Evolutionary conservation across 1,140 invertebrate genomes (phyloP).

Genomic region (Littorina saxatilis): DNA sequence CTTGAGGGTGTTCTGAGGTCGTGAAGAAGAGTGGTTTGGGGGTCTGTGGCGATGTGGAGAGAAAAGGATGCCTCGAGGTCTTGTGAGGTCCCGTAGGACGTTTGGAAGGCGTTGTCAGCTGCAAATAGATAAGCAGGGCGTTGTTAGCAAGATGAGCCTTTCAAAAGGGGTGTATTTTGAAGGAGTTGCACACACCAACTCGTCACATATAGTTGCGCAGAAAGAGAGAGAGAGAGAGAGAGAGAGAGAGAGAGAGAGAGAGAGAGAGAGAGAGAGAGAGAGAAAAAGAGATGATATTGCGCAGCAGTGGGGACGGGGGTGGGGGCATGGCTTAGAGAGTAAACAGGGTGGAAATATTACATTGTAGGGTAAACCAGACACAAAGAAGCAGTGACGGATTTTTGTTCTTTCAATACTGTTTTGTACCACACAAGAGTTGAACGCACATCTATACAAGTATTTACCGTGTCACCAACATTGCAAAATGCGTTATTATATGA

Average conservation of each 20-base stretch:
- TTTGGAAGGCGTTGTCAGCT: neutral
- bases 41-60: neutral
- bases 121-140: neutral
- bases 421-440: too few species aligned
- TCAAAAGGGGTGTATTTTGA: neutral
- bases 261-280: neutral
- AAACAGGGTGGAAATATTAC: too few species aligned
- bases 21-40: neutral
- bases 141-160: neutral
- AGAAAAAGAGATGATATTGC: neutral
- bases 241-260: neutral
- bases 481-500: too few species aligned
- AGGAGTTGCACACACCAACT: neutral
- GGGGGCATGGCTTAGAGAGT: too few species aligned
- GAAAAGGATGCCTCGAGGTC: neutral
- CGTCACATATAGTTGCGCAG: too few species aligned
- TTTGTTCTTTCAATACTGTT: too few species aligned
- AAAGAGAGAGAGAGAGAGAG: too few species aligned
- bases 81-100: neutral
- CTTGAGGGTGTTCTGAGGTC: neutral
- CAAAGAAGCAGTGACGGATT: too few species aligned
- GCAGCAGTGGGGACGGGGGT: too few species aligned
- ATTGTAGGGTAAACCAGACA: too few species aligned
- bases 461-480: too few species aligned
- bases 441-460: too few species aligned